phyloP scores from a whole-genome alignment of 1,140 invertebrate species.

The Ericerus pela region DNA sequence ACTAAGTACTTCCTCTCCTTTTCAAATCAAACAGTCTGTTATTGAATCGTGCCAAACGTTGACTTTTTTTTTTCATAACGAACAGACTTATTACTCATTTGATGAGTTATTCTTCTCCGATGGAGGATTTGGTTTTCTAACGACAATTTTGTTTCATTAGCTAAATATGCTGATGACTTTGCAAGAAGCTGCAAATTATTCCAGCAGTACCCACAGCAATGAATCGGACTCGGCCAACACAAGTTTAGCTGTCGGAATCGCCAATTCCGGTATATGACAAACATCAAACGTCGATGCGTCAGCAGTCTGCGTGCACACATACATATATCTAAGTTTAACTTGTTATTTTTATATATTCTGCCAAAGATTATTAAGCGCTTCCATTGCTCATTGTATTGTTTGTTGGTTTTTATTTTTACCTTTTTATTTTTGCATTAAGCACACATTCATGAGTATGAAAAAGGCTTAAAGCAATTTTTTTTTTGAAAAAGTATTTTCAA shows the following conservation, averaged over 20 bases:
- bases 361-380: slow-evolving; percentile 9
- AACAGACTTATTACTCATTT: too few species aligned
- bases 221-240: slow-evolving; percentile 50
- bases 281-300: neutral
- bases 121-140: too few species aligned
- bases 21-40: too few species aligned
- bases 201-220: slow-evolving; percentile 49
- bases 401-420: neutral
- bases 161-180: slow-evolving; percentile 88
- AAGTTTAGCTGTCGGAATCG: neutral
- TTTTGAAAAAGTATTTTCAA: too few species aligned
- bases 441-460: too few species aligned
- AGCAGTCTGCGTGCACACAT: neutral
- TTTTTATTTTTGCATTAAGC: too few species aligned
- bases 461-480: too few species aligned
- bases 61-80: too few species aligned
- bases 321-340: neutral
- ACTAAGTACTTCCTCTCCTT: too few species aligned
- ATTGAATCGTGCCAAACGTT: too few species aligned
- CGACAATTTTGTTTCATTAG: slow-evolving; percentile 36
- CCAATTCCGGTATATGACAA: neutral
- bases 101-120: neutral
- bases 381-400: slow-evolving; percentile 1
- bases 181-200: slow-evolving; percentile 72
- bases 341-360: neutral